Evolutionary conservation across 2,113 vertebrate genomes (phyloP).

Genomic region (Engraulis encrasicolus): DNA sequence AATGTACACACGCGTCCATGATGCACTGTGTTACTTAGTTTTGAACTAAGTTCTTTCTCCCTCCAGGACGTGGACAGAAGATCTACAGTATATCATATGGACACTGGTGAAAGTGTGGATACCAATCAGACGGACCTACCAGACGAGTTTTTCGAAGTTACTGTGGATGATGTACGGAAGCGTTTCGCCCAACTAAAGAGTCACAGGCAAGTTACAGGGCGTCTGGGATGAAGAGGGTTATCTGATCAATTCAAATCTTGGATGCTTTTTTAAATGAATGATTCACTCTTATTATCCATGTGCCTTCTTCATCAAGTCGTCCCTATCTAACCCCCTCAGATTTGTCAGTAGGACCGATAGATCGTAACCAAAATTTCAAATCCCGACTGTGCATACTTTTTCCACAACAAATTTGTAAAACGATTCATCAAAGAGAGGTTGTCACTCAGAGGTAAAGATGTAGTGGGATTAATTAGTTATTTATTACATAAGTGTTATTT

Average conservation of each 20-base stretch:
- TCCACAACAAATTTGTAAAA: too few relatives aligned
- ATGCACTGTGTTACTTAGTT: too few relatives aligned
- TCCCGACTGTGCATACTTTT: too few relatives aligned
- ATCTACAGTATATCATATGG: constrained; percentile 85
- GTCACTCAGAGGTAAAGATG: too few relatives aligned
- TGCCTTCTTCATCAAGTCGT: not conserved
- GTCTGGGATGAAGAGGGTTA: not conserved
- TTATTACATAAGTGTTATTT: too few relatives aligned
- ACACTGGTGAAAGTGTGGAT: constrained; percentile 64
- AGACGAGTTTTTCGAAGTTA: constrained; percentile 95
- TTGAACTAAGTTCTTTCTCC: not conserved
- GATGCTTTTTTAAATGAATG: not conserved
- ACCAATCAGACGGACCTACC: constrained; percentile 77
- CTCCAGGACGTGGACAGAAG: constrained; percentile 78
- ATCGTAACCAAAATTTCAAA: too few relatives aligned
- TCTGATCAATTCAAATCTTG: too few relatives aligned
- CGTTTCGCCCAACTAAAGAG: constrained; percentile 92
- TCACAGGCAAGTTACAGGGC: constrained; percentile 79
- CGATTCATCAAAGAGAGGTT: too few relatives aligned
- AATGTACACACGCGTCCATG: too few relatives aligned
- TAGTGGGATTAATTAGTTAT: too few relatives aligned
- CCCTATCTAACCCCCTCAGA: too few relatives aligned
- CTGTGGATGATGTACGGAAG: constrained; percentile 89
- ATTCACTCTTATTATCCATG: not conserved
- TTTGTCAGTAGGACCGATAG: too few relatives aligned